Evolutionary conservation across 2,797 vertebrate species (phyloP), one percentile per base, ranked within the genome.

Genomic region (Tympanoctomys barrerae): DNA sequence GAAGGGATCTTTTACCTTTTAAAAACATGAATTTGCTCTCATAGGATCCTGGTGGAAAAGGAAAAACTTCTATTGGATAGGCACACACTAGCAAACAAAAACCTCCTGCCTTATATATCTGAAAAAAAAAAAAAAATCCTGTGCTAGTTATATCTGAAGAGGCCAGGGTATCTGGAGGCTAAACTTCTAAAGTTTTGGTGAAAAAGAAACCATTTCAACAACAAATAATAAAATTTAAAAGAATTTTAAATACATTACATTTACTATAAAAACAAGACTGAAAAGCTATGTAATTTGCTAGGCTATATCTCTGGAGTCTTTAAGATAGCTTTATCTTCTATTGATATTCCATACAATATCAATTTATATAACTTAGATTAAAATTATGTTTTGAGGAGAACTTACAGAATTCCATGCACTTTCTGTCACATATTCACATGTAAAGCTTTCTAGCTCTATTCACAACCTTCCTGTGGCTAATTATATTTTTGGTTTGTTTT

Each of bases 231-330:
- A 93, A 68, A 85, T 24, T 22, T 54, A 4, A 5, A 89, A 75
- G 39, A 12, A 87, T 1, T 64, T 64, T 24, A 77, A 49, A 86
- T 71, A 24, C 31, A 64, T 46, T 70, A 82, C 0, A 87, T 8
- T 59, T 42, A 91, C 12, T 95, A 64, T 57, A 96, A 95, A 88
- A 95, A 64, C n/a, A 89, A 94, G 52, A 85, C 49, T 88, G 39
- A 70, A 89, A 94, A 79, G 13, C 14, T 89, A 46, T 4, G 2
- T 16, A 12, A 81, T 75, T 88, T 89, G 28, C 16, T 33, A 80
- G 66, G 31, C 7, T 93, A 2, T 84, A 22, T 68, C 39, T 88
- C 59, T 70, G 66, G 14, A 85, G 62, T 7, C 31, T 54, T 57
- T 92, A 2, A 70, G 49, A 84, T 13, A 75, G 10, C 75, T 46